A percentile compares a stretch with the other conserved stretches of the same genome.
phyloP scores from a whole-genome alignment of 2,888 invertebrate species.

The Criorhina ranunculi region DNA sequence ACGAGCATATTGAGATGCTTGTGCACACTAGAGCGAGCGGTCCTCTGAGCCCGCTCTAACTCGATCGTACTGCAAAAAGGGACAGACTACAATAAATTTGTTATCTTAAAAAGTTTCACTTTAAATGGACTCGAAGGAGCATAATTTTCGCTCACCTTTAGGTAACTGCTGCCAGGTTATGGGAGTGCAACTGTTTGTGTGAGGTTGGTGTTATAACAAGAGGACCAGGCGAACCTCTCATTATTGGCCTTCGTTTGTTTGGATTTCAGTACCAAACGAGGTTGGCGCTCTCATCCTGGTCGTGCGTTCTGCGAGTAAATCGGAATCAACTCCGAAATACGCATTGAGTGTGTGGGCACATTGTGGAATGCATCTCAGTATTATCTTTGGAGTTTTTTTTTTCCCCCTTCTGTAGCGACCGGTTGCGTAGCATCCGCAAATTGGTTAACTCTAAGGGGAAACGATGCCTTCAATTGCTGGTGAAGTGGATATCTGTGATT shows the following conservation, averaged over 20 bases:
- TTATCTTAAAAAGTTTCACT: slow-evolving; percentile 77
- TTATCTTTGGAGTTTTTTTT: slow-evolving; percentile 48
- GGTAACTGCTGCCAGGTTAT: slow-evolving; percentile 42
- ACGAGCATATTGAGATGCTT: slow-evolving; percentile 46
- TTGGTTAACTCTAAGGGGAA: slow-evolving; percentile 50
- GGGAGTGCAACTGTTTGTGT: slow-evolving; percentile 41
- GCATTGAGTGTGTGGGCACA: slow-evolving; percentile 69
- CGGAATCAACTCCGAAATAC: slow-evolving; percentile 67
- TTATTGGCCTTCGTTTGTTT: slow-evolving; percentile 60
- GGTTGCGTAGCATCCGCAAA: slow-evolving; percentile 54
- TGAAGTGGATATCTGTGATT: slow-evolving; percentile 65
- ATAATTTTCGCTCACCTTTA: slow-evolving; percentile 70
- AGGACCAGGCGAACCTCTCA: slow-evolving; percentile 29
- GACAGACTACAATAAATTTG: slow-evolving; percentile 68
- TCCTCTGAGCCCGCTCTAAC: slow-evolving; percentile 35
- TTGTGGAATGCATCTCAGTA: slow-evolving; percentile 60
- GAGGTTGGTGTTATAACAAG: slow-evolving; percentile 28
- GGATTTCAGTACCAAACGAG: slow-evolving; percentile 56
- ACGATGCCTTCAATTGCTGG: slow-evolving; percentile 45
- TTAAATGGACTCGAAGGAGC: slow-evolving; percentile 75
- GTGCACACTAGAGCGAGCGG: slow-evolving; percentile 9
- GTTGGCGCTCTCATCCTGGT: slow-evolving; percentile 29
- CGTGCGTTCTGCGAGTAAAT: slow-evolving; percentile 32
- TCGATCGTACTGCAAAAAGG: slow-evolving; percentile 20
- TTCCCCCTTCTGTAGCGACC: slow-evolving; percentile 6